Evolutionary conservation across 2,113 vertebrate species (phyloP).

Genomic region (Camelus dromedarius): DNA sequence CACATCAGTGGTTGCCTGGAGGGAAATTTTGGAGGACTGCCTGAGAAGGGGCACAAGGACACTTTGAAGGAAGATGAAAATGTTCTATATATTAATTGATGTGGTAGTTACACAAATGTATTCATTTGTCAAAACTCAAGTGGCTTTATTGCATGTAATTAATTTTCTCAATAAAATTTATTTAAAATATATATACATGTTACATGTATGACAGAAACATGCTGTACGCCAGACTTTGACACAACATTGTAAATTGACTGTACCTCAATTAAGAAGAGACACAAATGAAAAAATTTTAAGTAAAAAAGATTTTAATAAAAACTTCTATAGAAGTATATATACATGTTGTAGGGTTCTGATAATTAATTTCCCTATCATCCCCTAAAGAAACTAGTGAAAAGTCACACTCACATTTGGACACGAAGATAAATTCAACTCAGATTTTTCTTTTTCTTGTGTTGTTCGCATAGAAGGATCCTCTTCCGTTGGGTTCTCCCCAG

Average conservation of each 20-base stretch:
- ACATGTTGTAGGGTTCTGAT: neutral
- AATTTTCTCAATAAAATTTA: constrained; percentile 22
- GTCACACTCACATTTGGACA: neutral
- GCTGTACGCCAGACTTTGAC: no score
- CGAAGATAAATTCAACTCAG: neutral
- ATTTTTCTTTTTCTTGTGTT: neutral
- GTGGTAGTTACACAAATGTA: neutral
- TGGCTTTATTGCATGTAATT: neutral
- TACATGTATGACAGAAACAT: no score
- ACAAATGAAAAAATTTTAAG: no score
- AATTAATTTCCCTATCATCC: neutral
- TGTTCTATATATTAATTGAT: neutral
- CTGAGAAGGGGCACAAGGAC: neutral
- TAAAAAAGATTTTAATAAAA: no score
- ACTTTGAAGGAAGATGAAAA: neutral
- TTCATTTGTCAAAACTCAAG: constrained; percentile 16
- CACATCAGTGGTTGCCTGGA: neutral
- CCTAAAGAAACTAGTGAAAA: neutral
- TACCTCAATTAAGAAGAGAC: no score
- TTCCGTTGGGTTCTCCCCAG: neutral
- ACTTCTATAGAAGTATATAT: neutral
- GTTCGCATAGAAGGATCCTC: neutral
- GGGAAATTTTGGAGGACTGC: neutral
- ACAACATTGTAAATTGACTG: no score
- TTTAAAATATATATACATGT: neutral